Base-by-base conservation (phyloP, 2,888 invertebrate genomes). In the Acleris emargana region DNA sequence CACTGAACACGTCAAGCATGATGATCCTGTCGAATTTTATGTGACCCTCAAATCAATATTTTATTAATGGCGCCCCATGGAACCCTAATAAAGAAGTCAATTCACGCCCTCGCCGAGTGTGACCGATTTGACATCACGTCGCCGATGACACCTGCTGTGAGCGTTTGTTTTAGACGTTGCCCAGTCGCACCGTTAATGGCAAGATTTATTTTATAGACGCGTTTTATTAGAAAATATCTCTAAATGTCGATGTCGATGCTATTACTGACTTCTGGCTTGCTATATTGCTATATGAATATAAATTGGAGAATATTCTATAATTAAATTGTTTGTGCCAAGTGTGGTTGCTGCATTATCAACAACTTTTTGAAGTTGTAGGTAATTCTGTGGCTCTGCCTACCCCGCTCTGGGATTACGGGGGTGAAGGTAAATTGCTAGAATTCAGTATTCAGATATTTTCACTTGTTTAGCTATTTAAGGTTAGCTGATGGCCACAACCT, bases 121-220 rank as follows among this genome's bases (percentile, higher is more conserved):
- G 81, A 80, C 82, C 79, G 81, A 84, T 84, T 82, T 80, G 82
- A 84, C 83, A 78, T 80, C 74, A 77, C 71, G 72, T 78, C 79
- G 77, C 71, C 77, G 68, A 67, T 73, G 81, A 84, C 88, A 89
- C 88, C 89, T 88, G 89, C 82, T 76, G 83, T 38, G 80, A 75
- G 67, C 77, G 77, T 82, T 81, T 83, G 83, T 84, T 84, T 83
- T 80, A 79, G 74, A 67, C 71, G 62, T 58, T 43, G 47, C 49
- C 68, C 68, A 64, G 45, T 67, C 66, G 59, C 55, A 50, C 54
- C 13, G 38, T 64, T 59, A 60, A 55, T 50, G 50, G 47, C n/a
- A 18, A 22, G 55, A 55, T 60, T 60, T 60, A 64, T 64, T 50
- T 64, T 49, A 58, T 50, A 60, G 47, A 50, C 38, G 18, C 43